phyloP scores from a whole-genome alignment of 2,888 invertebrate species.

The Meganola albula region DNA sequence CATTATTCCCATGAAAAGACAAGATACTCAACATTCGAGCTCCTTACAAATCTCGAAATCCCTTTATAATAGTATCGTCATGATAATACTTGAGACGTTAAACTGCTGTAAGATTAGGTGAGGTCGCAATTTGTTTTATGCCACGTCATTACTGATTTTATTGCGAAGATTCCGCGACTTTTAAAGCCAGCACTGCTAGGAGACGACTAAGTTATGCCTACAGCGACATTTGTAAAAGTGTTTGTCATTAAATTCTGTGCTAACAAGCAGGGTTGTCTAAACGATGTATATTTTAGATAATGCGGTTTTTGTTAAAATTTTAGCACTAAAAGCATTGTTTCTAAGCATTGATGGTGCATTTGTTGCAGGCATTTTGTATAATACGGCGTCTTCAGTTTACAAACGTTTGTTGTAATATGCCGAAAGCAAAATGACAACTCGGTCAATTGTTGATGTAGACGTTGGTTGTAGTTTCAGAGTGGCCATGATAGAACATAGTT shows the following conservation, averaged over 20 bases:
- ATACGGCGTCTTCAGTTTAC: too few species aligned
- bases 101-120: slow-evolving; percentile 36
- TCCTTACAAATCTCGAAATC: too few species aligned
- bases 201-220: slow-evolving; percentile 31
- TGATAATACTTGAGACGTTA: slow-evolving; percentile 24
- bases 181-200: slow-evolving; percentile 22
- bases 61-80: slow-evolving; percentile 16
- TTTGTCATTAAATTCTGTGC: slow-evolving; percentile 24
- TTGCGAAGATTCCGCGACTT: slow-evolving; percentile 29
- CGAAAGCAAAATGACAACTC: too few species aligned
- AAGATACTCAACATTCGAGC: too few species aligned
- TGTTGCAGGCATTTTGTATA: too few species aligned
- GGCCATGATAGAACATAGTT: too few species aligned
- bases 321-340: too few species aligned
- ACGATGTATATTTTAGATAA: slow-evolving; percentile 6
- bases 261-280: slow-evolving; percentile 18
- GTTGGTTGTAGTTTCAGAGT: too few species aligned
- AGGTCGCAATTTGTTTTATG: slow-evolving; percentile 38
- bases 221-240: slow-evolving; percentile 25
- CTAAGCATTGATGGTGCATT: too few species aligned
- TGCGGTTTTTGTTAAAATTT: neutral
- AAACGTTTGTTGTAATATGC: too few species aligned
- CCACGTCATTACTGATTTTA: slow-evolving; percentile 37
- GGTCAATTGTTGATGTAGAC: too few species aligned
- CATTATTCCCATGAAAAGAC: too few species aligned